Evolutionary conservation across 2,888 invertebrate species (phyloP).

Genomic region (Adelphocoris suturalis): DNA sequence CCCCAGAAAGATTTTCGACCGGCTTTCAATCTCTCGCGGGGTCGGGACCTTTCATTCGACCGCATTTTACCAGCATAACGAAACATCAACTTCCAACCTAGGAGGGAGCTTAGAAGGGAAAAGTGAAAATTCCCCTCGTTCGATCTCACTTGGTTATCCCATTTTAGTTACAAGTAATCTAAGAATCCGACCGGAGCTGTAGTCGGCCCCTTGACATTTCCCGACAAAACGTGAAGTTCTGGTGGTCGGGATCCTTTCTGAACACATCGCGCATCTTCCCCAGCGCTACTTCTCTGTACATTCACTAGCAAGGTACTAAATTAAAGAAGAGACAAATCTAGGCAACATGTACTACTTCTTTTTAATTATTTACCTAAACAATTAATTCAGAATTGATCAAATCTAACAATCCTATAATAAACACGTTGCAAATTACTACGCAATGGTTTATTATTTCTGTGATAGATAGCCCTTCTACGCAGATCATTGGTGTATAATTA

Average conservation of each 20-base stretch:
- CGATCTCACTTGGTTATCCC: neutral
- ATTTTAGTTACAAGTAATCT: slow-evolving; percentile 3
- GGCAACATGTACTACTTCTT: no score
- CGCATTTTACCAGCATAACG: neutral
- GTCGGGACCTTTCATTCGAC: neutral
- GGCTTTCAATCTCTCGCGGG: neutral
- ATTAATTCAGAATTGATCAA: no score
- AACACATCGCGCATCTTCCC: neutral
- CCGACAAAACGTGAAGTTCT: neutral
- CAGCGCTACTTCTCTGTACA: no score
- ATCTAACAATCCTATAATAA: no score
- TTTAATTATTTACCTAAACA: no score
- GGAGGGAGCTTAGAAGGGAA: neutral
- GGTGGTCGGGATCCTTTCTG: neutral
- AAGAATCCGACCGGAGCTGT: neutral
- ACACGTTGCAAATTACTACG: no score
- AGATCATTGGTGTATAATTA: no score
- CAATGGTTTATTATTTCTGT: no score
- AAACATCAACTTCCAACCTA: neutral
- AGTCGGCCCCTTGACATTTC: slow-evolving; percentile 8
- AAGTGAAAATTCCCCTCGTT: neutral
- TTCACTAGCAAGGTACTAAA: no score
- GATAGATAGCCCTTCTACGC: no score
- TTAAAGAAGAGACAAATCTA: no score
- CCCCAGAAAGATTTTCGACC: neutral